These are phyloP conservation scores for Crocuta crocuta DNA, from an alignment of 2,113 vertebrate genomes.

Conservation along the genomic window DNA sequence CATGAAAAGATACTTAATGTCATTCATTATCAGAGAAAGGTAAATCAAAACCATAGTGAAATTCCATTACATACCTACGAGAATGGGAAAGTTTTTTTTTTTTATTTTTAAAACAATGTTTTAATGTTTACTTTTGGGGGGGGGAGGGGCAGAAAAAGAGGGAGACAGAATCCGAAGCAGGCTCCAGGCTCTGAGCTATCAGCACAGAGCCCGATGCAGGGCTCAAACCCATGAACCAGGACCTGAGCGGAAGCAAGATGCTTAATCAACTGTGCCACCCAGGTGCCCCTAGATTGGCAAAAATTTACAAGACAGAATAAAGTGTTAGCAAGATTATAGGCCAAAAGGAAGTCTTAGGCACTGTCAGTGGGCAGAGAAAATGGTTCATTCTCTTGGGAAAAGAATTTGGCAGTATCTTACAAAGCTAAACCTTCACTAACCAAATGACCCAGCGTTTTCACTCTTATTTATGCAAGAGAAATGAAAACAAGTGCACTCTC, in stretches of 20 bases:
- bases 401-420: neutral
- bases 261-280: too few relatives aligned
- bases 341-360: neutral
- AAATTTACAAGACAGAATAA: neutral
- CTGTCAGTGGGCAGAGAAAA: neutral
- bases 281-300: neutral
- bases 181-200: too few relatives aligned
- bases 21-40: neutral
- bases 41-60: constrained; percentile 19
- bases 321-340: neutral
- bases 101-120: too few relatives aligned
- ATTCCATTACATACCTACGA: neutral
- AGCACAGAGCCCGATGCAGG: too few relatives aligned
- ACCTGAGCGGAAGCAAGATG: too few relatives aligned
- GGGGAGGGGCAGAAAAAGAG: too few relatives aligned
- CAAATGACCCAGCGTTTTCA: neutral
- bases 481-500: neutral
- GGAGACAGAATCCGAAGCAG: too few relatives aligned
- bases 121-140: too few relatives aligned
- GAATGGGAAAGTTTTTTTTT: neutral
- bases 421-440: neutral
- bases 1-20: neutral
- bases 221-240: too few relatives aligned
- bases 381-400: neutral
- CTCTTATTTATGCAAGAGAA: neutral